Base-by-base conservation (phyloP, 2,797 vertebrate species). In the Erpetoichthys calabaricus region DNA sequence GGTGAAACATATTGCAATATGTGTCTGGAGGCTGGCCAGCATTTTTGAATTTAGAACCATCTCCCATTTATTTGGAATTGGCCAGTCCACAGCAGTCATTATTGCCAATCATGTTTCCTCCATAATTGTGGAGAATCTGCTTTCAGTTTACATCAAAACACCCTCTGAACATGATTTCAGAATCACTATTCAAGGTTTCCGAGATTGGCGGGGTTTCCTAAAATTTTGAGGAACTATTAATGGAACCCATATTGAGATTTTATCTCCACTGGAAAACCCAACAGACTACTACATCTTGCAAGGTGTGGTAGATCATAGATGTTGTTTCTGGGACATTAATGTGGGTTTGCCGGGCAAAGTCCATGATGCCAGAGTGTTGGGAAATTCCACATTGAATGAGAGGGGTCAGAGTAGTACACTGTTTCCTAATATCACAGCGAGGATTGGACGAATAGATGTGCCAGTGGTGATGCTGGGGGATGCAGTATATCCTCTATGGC, bases 301-400 rank as follows among this genome's bases (percentile, higher is more conserved):
- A 44, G 67, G 55, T 8, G 45, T 69, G 45, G 69, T 64, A n/a
- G 59, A 63, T 57, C 43, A 63, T n/a, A 61, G 45, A 5, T 46
- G 46, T 8, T 57, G 5, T 5, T 66, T 67, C 46, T 66, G 56
- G 42, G 59, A 69, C 45, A 56, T 66, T 4, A 66, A 61, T 1
- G 55, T 65, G 1, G 64, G 67, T 6, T 54, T 56, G 55, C 59
- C 65, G 0, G 62, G 63, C 2, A 62, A 60, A n/a, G 61, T 67
- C 1, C 71, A 71, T 4, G 59, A 65, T 57, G 65, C 65, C 42
- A 5, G 58, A n/a, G 63, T 66, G 55, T 67, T 71, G 45, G 60
- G 56, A 42, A 57, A 55, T 8, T 71, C 60, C 5, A 62, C 62
- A 3, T 56, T 66, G 25, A 68, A 59, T 62, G 45, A 45, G 5